Evolutionary conservation across 1,140 invertebrate species (phyloP), one percentile per base, ranked within the genome.

Genomic region (Dendroctonus valens): DNA sequence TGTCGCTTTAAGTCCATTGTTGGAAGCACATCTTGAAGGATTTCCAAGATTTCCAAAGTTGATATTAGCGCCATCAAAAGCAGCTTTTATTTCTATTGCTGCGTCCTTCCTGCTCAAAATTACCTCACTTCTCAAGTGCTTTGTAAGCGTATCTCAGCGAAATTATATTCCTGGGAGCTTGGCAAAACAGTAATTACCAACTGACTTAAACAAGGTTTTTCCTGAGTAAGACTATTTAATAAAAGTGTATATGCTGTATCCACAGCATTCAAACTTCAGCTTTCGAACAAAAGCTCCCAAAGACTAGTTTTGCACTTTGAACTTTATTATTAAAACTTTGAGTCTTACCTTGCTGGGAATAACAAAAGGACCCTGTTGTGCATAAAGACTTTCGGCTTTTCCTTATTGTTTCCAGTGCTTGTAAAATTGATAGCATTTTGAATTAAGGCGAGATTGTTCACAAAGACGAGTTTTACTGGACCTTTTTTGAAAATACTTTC

Each of bases 111-210:
- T 40, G 53, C 37, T 52, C 14, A 52, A 26, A 26, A 26, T 26
- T 26, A 26, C 26, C 26, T 26, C 26, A 26, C 26, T 26, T 26
- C 26, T 26, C 26, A 41, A 41, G 53, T 11, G 37, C 53, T 55
- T 55, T 55, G 41, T 11, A 41, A 55, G 50, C 14, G 38, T 52
- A 52, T 26, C 50, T 52, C n/a, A 52, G 37, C 53, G 53, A 55
- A 11, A 55, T 55, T 55, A 55, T 55, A 55, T 39, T 55, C 39
- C 53, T 14, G 39, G n/a, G 38, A 38, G 53, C 37, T 55, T 40
- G 53, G n/a, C 50, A n/a, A 26, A 52, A 52, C 50, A 52, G 50
- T 40, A 55, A 55, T 55, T 55, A 55, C 53, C 53, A 40, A 55
- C 53, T 41, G 39, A 55, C 53, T 55, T 55, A 55, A 55, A 40